Evolutionary conservation across 2,797 vertebrate species (phyloP).

Genomic region (Smutsia gigantea): DNA sequence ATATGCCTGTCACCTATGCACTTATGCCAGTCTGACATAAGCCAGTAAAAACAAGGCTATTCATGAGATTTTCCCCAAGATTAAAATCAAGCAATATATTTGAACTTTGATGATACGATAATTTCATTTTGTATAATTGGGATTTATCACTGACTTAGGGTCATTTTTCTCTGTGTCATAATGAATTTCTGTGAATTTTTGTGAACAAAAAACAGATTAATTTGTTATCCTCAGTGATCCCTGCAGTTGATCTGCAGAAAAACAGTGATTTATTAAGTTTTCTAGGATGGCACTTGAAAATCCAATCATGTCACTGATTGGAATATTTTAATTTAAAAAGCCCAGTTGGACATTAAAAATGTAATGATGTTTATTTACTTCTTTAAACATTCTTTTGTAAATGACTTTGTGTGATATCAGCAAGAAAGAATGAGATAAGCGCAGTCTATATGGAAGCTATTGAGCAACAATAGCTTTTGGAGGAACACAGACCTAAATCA

Average conservation of each 20-base stretch:
- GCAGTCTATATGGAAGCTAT: background rate
- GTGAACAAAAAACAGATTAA: background rate
- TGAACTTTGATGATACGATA: background rate
- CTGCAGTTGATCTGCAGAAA: background rate
- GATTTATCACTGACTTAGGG: background rate
- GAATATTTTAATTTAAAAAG: background rate
- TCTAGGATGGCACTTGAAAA: background rate
- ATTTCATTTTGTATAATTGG: background rate
- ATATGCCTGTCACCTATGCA: background rate
- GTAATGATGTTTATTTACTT: background rate
- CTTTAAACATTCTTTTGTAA: background rate
- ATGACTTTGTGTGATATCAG: background rate
- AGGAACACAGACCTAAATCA: background rate
- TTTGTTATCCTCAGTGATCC: background rate
- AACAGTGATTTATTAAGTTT: background rate
- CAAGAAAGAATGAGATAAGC: accelerated
- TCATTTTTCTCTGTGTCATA: background rate
- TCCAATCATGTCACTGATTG: background rate
- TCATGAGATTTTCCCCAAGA: background rate
- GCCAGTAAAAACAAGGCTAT: background rate
- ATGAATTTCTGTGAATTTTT: background rate
- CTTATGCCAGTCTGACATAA: background rate
- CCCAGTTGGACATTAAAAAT: background rate
- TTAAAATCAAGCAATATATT: background rate
- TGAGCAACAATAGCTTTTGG: background rate